These are phyloP conservation scores for Schizothorax lantsangensis DNA, from an alignment of 2,797 vertebrate genomes.

Conservation along the genomic window DNA sequence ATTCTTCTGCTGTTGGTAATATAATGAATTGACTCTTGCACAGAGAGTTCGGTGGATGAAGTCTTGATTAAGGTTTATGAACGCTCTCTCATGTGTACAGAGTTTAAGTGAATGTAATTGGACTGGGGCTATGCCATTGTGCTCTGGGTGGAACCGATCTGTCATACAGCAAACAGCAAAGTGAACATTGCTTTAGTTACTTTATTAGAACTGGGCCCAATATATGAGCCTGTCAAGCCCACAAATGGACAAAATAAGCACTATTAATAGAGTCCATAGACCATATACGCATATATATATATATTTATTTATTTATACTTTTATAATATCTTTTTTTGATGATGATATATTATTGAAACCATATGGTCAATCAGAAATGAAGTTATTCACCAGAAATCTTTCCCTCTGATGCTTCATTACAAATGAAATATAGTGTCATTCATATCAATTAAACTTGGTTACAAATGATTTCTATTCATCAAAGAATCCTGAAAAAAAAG, in stretches of 20 bases:
- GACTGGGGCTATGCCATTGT: conserved; percentile 18
- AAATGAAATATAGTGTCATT: background rate
- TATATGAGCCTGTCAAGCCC: background rate
- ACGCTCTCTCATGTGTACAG: conserved; percentile 24
- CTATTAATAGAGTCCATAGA: background rate
- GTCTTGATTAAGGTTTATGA: conserved; percentile 34
- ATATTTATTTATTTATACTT: no score
- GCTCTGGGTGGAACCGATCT: conserved; percentile 15
- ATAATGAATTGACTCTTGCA: conserved; percentile 13
- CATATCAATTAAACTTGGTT: background rate
- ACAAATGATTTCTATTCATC: background rate
- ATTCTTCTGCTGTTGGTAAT: conserved; percentile 10
- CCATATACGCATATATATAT: no score
- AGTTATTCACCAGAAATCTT: background rate
- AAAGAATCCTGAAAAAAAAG: background rate
- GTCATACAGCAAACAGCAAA: conserved; percentile 8
- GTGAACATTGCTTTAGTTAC: background rate
- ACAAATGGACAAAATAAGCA: background rate
- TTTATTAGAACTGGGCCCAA: background rate
- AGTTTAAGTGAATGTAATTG: conserved; percentile 26
- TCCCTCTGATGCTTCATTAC: background rate
- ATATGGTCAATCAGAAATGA: no score
- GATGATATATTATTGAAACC: no score
- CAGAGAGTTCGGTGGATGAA: background rate
- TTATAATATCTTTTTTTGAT: no score